phyloP scores from a whole-genome alignment of 2,888 invertebrate species.

The Athalia circularis region DNA sequence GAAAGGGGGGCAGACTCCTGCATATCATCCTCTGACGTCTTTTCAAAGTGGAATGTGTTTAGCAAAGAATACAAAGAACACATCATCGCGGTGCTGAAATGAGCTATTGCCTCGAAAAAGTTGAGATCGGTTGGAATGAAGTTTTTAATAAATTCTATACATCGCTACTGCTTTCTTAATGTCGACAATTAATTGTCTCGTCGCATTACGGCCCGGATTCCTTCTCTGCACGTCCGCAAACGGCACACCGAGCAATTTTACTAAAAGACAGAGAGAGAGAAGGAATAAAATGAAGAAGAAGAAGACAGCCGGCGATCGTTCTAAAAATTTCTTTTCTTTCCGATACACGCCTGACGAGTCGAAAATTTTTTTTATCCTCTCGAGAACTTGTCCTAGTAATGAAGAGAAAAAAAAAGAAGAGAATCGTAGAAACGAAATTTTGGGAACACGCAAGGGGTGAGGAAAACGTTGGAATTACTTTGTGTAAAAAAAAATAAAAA shows the following conservation, averaged over 20 bases:
- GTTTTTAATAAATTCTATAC: conserved; percentile 43
- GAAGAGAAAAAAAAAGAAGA: background rate
- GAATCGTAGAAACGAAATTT: background rate
- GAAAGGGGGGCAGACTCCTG: background rate
- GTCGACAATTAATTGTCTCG: background rate
- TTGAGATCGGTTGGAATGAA: conserved; percentile 18
- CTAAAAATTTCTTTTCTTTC: no score
- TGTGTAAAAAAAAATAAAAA: conserved; percentile 52
- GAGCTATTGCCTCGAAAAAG: conserved; percentile 42
- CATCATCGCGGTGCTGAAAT: conserved; percentile 32
- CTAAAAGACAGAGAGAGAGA: no score
- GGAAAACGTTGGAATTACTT: conserved; percentile 54
- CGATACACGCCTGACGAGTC: no score
- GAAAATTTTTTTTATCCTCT: no score
- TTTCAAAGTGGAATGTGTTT: conserved; percentile 36
- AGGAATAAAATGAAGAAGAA: no score
- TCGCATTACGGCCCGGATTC: background rate
- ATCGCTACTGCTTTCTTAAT: background rate
- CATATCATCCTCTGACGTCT: background rate
- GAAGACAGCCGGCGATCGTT: no score
- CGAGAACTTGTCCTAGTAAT: no score
- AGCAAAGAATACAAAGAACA: conserved; percentile 16
- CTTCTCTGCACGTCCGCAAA: background rate
- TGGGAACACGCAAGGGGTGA: background rate
- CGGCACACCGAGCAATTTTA: background rate